Conservation (phyloP, 2,888 invertebrate species). For the Xestoiulus laeticollis region DNA sequence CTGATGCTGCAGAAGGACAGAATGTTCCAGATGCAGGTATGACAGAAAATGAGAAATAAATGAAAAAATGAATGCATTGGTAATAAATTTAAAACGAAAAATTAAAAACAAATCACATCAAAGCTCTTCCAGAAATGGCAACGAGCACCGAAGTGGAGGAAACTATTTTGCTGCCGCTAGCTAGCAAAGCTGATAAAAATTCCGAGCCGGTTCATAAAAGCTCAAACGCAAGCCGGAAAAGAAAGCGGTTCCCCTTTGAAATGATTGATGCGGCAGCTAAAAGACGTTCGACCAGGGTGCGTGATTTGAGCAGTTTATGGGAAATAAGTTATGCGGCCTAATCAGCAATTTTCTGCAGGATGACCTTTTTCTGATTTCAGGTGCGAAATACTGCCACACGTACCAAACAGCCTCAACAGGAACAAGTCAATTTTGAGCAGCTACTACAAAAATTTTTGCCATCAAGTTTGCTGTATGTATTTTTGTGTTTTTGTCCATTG, state of each 20-base stretch:
- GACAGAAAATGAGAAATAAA: background rate
- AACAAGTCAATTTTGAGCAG: slow-evolving; percentile 63
- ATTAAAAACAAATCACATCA: too few species aligned
- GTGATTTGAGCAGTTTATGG: background rate
- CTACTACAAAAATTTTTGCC: slow-evolving; percentile 63
- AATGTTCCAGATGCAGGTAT: background rate
- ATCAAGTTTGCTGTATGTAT: slow-evolving; percentile 58
- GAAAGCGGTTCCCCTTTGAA: slow-evolving; percentile 52
- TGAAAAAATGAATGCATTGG: background rate
- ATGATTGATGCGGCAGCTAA: slow-evolving; percentile 54
- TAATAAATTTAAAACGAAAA: background rate
- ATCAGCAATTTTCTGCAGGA: slow-evolving; percentile 23
- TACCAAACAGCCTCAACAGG: slow-evolving; percentile 59
- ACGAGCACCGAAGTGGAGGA: slow-evolving; percentile 13
- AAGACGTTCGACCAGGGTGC: slow-evolving; percentile 55
- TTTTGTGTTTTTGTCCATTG: background rate
- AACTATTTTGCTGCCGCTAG: background rate
- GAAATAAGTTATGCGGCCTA: background rate
- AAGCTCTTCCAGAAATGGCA: background rate
- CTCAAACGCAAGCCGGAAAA: slow-evolving; percentile 50
- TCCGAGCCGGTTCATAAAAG: background rate
- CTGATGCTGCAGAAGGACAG: background rate
- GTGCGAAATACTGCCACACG: slow-evolving; percentile 57
- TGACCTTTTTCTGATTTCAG: slow-evolving; percentile 50
- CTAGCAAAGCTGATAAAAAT: background rate